phyloP scores from a whole-genome alignment of 1,140 invertebrate species.

The Halesus radiatus region DNA sequence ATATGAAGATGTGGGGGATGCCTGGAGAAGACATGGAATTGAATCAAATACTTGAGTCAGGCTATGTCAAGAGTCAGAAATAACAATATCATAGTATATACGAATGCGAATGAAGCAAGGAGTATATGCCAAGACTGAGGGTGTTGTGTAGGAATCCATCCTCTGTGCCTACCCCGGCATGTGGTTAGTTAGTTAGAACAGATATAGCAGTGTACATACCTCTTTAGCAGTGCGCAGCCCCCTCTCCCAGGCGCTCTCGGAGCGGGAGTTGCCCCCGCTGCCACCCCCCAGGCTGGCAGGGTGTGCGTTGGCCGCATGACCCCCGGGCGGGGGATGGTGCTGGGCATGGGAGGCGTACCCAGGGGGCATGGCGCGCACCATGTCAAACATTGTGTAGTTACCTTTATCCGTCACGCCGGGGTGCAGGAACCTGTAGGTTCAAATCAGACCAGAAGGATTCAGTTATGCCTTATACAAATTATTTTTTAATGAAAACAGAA shows the following conservation, averaged over 20 bases:
- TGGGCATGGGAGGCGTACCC: constrained; percentile 64
- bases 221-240: constrained; percentile 91
- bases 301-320: constrained; percentile 59
- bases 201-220: constrained; percentile 66
- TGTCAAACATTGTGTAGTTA: constrained; percentile 94
- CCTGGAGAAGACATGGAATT: no score
- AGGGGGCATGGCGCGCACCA: constrained; percentile 82
- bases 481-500: no score
- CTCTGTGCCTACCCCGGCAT: no score
- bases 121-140: no score
- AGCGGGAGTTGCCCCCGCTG: constrained; percentile 63
- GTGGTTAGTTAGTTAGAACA: no score
- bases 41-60: no score
- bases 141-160: no score
- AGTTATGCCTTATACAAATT: no score
- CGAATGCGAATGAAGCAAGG: no score
- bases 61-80: no score
- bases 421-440: constrained; percentile 83
- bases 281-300: constrained; percentile 61
- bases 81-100: no score
- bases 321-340: constrained; percentile 60
- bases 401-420: constrained; percentile 96
- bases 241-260: constrained; percentile 91
- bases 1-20: no score
- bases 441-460: neutral